A percentile compares a stretch with the other conserved stretches of the same genome.
These are phyloP conservation scores for Euspilapteryx auroguttella DNA, from an alignment of 2,888 invertebrate species.

Conservation along the genomic window DNA sequence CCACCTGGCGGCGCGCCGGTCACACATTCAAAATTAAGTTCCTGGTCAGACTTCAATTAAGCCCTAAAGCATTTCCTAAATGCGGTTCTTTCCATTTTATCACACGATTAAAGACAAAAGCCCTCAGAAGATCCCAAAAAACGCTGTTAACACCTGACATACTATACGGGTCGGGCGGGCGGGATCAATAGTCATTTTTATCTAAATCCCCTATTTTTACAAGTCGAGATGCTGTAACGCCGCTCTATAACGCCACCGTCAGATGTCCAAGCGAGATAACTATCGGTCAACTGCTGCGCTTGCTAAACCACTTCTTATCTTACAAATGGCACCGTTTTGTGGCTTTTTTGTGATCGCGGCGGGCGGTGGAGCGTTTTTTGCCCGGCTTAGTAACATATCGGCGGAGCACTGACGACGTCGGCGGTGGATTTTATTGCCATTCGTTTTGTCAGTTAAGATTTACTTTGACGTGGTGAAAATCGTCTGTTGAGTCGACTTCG, in stretches of 20 bases:
- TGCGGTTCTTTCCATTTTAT: slow-evolving; percentile 10
- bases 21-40: slow-evolving; percentile 39
- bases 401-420: too few relatives aligned
- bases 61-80: slow-evolving; percentile 17
- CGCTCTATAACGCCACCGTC: background rate
- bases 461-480: slow-evolving; percentile 53
- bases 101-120: slow-evolving; percentile 9
- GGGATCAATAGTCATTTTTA: too few relatives aligned
- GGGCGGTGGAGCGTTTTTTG: background rate
- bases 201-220: slow-evolving; percentile 2
- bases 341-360: slow-evolving; percentile 1
- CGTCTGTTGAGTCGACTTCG: slow-evolving; percentile 50
- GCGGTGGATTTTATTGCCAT: slow-evolving; percentile 55
- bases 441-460: slow-evolving; percentile 53
- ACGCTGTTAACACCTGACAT: too few relatives aligned
- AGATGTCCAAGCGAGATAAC: slow-evolving; percentile 17
- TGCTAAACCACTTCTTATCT: slow-evolving; percentile 15
- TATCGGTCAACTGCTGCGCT: slow-evolving; percentile 15
- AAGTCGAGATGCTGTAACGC: background rate
- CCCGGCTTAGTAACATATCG: background rate
- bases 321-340: slow-evolving; percentile 42
- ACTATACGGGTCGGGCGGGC: too few relatives aligned
- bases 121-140: slow-evolving; percentile 9
- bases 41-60: slow-evolving; percentile 35
- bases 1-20: slow-evolving; percentile 34